phyloP scores from a whole-genome alignment of 2,888 invertebrate species.

The Yponomeuta sedellus region DNA sequence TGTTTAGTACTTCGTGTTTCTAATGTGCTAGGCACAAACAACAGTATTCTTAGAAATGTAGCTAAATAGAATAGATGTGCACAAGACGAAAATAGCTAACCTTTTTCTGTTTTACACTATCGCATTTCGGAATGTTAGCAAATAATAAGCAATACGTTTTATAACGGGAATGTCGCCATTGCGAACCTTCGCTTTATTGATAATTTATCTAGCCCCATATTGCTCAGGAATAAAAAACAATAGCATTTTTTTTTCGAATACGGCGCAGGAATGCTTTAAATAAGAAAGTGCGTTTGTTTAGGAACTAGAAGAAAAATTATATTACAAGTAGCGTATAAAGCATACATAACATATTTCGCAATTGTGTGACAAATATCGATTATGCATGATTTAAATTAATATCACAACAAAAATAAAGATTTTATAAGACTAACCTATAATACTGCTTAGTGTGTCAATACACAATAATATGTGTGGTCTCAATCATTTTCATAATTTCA shows the following conservation, averaged over 20 bases:
- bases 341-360: background rate
- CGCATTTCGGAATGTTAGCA: background rate
- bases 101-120: background rate
- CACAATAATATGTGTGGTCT: conserved; percentile 52
- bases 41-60: background rate
- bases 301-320: no score
- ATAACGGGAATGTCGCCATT: background rate
- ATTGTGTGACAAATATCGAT: conserved; percentile 19
- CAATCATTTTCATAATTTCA: conserved; percentile 51
- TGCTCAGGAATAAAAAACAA: no score
- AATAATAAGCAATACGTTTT: background rate
- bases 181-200: background rate
- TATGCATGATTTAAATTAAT: conserved; percentile 41
- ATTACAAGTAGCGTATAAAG: background rate
- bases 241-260: no score
- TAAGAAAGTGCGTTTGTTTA: no score
- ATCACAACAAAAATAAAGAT: conserved; percentile 59
- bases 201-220: no score
- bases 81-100: background rate
- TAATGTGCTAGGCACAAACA: background rate
- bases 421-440: conserved; percentile 68
- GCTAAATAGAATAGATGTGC: background rate
- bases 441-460: no score
- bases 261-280: no score
- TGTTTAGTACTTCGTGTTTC: background rate